phyloP scores from a whole-genome alignment of 2,888 invertebrate species.

The Argyresthia goedartella region DNA sequence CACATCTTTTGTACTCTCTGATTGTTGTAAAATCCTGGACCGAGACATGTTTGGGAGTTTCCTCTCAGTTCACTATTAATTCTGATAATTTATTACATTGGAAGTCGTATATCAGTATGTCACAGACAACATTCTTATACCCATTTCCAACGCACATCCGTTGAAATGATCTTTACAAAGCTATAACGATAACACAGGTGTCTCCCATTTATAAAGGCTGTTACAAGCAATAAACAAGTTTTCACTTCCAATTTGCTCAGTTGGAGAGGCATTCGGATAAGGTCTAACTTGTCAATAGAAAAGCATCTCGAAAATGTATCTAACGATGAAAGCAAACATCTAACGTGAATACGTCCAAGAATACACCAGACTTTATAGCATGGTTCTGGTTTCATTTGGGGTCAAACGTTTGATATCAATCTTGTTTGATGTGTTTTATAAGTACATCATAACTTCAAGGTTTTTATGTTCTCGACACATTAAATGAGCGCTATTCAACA shows the following conservation, averaged over 20 bases:
- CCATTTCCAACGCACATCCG: no score
- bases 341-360: constrained; percentile 22
- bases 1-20: constrained; percentile 5
- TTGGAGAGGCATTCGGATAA: not conserved
- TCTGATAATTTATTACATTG: no score
- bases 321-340: constrained; percentile 26
- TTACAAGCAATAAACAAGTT: not conserved
- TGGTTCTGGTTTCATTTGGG: constrained; percentile 46
- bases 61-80: not conserved
- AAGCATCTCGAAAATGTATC: not conserved
- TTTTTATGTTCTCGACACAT: constrained; percentile 11
- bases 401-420: constrained; percentile 46
- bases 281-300: not conserved
- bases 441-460: constrained; percentile 17
- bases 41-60: not conserved
- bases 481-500: not conserved
- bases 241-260: not conserved
- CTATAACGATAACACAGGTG: no score
- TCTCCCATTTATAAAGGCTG: no score
- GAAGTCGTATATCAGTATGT: no score
- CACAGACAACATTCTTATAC: no score
- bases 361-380: not conserved
- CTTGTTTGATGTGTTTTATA: constrained; percentile 54
- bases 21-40: not conserved
- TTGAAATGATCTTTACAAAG: no score